Evolutionary conservation across 2,797 vertebrate species (phyloP), one percentile per base, ranked within the genome.

Genomic region (Sphaeramia orbicularis): DNA sequence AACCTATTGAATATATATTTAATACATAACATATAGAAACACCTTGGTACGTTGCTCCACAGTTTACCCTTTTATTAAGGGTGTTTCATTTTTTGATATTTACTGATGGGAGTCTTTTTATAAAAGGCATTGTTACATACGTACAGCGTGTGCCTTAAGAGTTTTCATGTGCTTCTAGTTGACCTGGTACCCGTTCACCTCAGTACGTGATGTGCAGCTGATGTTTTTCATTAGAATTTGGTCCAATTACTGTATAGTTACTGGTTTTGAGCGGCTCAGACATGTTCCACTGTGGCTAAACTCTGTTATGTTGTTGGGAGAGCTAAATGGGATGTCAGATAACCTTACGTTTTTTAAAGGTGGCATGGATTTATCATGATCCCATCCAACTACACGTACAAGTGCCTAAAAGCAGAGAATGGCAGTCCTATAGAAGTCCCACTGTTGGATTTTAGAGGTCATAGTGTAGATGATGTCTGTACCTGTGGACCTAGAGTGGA

Each of bases 101-200:
- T 73, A 75, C 67, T 68, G 41, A 55, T 69, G 73, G 61, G 42
- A 69, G 75, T 68, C 72, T 65, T 76, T n/a, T 61, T 58, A 65
- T 27, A 65, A 77, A 81, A 71, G 71, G 38, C 51, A 61, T 78
- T 32, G 71, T 67, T 76, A 32, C 53, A 40, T 36, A 35, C 18
- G 10, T 35, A 35, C 44, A 47, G 4, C 21, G 52, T 65, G 88
- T 93, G 91, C 90, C 89, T 92, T 91, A 49, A 84, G 60, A 71
- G 55, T 24, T 80, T 65, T 74, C 44, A 58, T 47, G 67, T 40
- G 53, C 56, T 62, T 14, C 60, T 70, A 62, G 47, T 78, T 66
- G 67, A 45, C 42, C 27, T 36, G 40, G 32, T 45, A 11, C 43
- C 37, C 40, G 24, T 50, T 56, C 41, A 63, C 47, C 41, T 30